Percentiles rank a stretch among this genome's conserved stretches.
Conservation (phyloP, 2,888 invertebrate species). For the Nomada hirtipes region DNA sequence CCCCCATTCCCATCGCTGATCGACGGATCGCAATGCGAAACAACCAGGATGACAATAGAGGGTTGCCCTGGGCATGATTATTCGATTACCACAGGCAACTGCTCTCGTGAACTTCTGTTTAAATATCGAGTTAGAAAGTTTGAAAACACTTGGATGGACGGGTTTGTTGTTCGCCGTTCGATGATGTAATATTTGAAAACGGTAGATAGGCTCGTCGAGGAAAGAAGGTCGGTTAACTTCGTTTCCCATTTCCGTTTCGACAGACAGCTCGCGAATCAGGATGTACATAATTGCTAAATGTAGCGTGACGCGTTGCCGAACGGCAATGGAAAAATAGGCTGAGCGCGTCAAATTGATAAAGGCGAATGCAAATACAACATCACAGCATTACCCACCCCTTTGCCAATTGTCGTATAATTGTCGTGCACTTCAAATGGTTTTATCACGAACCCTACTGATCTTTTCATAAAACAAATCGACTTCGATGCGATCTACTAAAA, state of each 20-base stretch:
- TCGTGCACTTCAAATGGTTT: no score
- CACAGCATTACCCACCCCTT: background rate
- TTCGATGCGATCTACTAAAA: no score
- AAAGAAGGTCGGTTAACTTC: slow-evolving; percentile 73
- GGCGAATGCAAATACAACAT: slow-evolving; percentile 39
- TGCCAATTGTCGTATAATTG: background rate
- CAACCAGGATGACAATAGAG: background rate
- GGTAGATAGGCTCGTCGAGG: slow-evolving; percentile 68
- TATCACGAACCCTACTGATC: background rate
- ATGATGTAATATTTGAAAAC: slow-evolving; percentile 62
- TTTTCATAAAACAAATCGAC: background rate
- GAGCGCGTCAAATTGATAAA: slow-evolving; percentile 72
- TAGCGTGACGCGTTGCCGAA: slow-evolving; percentile 72
- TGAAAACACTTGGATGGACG: background rate
- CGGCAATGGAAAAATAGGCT: slow-evolving; percentile 62
- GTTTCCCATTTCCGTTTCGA: slow-evolving; percentile 78
- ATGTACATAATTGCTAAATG: slow-evolving; percentile 75
- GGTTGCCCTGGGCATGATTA: no score
- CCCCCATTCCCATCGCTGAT: background rate
- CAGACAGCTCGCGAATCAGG: slow-evolving; percentile 74
- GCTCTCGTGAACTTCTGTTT: no score
- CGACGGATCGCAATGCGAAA: background rate
- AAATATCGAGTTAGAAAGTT: background rate
- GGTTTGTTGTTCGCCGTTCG: background rate
- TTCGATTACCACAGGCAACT: background rate